Evolutionary conservation across 1,140 invertebrate species (phyloP).

Genomic region (Brachionus rotundiformis): DNA sequence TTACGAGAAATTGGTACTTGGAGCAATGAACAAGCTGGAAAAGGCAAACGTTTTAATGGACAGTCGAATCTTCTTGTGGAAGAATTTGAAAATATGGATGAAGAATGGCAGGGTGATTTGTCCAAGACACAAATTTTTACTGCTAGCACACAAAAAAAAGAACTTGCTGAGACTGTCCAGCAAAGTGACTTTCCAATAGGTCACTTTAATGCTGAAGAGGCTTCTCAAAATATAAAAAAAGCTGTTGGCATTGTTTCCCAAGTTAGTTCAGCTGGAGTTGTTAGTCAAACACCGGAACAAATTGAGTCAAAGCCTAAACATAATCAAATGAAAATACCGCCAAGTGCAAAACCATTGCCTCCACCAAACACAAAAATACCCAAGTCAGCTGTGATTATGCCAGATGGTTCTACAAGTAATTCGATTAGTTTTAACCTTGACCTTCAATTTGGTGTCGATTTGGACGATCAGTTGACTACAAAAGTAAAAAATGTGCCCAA

Average conservation of each 20-base stretch:
- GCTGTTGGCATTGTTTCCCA: slow-evolving; percentile 8
- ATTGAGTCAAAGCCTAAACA: not conserved
- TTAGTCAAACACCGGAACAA: not conserved
- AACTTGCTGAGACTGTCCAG: not conserved
- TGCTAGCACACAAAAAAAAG: slow-evolving; percentile 28
- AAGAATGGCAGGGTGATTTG: slow-evolving; percentile 51
- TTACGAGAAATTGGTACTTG: slow-evolving; percentile 41
- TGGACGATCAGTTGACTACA: not conserved
- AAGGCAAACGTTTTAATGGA: not conserved
- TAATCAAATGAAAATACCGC: not conserved
- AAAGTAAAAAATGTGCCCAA: not conserved
- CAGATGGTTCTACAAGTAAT: slow-evolving; percentile 2
- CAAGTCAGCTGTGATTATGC: slow-evolving; percentile 50
- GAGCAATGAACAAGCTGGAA: slow-evolving; percentile 14
- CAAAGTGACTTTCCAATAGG: slow-evolving; percentile 44
- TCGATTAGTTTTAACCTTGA: slow-evolving; percentile 27
- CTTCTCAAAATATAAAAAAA: slow-evolving; percentile 50
- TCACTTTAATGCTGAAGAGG: slow-evolving; percentile 51
- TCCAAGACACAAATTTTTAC: slow-evolving; percentile 48
- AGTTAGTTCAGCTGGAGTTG: not conserved
- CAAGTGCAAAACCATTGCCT: slow-evolving; percentile 2
- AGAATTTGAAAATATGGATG: slow-evolving; percentile 38
- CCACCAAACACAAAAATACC: slow-evolving; percentile 46
- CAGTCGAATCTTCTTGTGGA: not conserved
- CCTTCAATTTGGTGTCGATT: slow-evolving; percentile 38